phyloP scores from a whole-genome alignment of 2,113 vertebrate genomes.

The Stictonetta naevosa region DNA sequence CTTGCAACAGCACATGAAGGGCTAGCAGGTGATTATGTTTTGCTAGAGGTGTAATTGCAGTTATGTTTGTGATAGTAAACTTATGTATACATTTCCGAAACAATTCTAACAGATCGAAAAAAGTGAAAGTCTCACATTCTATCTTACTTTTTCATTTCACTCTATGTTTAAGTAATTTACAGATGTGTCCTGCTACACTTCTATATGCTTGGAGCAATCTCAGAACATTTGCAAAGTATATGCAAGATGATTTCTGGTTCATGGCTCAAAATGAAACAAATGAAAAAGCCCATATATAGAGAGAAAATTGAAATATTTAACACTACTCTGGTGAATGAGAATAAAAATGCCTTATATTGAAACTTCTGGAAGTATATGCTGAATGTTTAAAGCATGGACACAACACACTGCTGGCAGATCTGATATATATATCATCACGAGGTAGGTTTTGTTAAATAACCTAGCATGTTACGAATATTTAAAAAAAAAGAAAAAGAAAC shows the following conservation, averaged over 20 bases:
- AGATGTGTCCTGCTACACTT: background rate
- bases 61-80: background rate
- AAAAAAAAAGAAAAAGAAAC: background rate
- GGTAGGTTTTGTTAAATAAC: constrained; percentile 1
- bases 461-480: background rate
- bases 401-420: background rate
- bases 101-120: background rate
- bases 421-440: background rate
- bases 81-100: background rate
- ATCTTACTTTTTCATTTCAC: background rate
- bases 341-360: background rate
- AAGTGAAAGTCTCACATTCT: background rate
- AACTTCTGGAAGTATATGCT: background rate
- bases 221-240: background rate
- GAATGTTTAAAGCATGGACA: background rate
- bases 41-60: background rate
- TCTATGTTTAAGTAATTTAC: background rate
- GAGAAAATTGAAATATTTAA: background rate
- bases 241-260: background rate
- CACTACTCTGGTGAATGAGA: background rate
- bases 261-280: background rate
- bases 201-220: background rate
- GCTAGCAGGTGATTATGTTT: background rate
- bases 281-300: background rate
- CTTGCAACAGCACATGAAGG: background rate